A percentile compares a stretch with the other conserved stretches of the same genome.
Evolutionary conservation across 2,888 invertebrate species (phyloP).

Genomic region (Ligdia adustata): DNA sequence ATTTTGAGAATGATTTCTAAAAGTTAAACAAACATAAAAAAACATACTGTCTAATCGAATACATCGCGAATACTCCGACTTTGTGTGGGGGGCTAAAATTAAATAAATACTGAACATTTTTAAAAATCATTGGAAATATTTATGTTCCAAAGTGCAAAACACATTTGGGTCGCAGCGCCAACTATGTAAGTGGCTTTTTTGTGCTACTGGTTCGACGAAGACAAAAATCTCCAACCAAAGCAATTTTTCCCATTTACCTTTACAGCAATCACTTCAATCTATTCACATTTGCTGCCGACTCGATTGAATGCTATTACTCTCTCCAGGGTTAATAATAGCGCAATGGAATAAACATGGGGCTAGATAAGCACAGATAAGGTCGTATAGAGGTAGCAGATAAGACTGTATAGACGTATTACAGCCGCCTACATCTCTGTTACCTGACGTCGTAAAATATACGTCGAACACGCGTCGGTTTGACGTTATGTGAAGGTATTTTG

Average conservation of each 20-base stretch:
- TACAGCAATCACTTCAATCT: neutral
- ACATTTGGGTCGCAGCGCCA: too few relatives aligned
- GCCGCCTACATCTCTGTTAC: constrained; percentile 5
- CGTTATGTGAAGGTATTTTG: constrained; percentile 14
- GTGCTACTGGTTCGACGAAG: too few relatives aligned
- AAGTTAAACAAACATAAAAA: too few relatives aligned
- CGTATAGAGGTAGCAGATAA: constrained; percentile 10
- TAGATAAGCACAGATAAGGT: constrained; percentile 13
- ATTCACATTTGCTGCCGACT: neutral
- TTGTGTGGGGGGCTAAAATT: too few relatives aligned
- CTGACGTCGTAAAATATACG: constrained; percentile 9
- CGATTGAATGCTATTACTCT: constrained; percentile 18
- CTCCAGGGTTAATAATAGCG: constrained; percentile 23
- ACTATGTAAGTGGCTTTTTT: too few relatives aligned
- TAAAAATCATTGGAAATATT: too few relatives aligned
- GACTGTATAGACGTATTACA: constrained; percentile 5
- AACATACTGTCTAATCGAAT: too few relatives aligned
- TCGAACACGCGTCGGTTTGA: constrained; percentile 12
- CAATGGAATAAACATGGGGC: constrained; percentile 19
- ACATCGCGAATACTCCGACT: too few relatives aligned
- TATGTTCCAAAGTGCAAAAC: too few relatives aligned
- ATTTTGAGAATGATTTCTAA: too few relatives aligned
- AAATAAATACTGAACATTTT: too few relatives aligned
- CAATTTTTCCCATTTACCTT: neutral
- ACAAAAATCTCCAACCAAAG: too few relatives aligned